phyloP scores from a whole-genome alignment of 2,888 invertebrate genomes.

The Boloria euphrosyne region DNA sequence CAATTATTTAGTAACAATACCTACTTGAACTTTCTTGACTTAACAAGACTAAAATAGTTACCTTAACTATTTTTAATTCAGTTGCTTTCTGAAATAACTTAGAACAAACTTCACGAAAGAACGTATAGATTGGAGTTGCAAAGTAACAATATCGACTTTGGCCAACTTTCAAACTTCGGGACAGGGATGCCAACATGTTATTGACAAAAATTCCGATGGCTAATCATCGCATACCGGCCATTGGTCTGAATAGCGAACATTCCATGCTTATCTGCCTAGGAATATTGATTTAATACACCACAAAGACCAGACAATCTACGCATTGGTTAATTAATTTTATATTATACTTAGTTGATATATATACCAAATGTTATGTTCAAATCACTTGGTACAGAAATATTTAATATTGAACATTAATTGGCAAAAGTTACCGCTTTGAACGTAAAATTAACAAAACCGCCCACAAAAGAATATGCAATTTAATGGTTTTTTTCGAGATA shows the following conservation, averaged over 20 bases:
- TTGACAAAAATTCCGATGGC: constrained; percentile 29
- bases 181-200: constrained; percentile 19
- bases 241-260: constrained; percentile 18
- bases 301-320: constrained; percentile 4
- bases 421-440: too few species aligned
- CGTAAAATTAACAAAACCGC: too few species aligned
- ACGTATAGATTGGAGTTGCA: neutral
- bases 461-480: too few species aligned
- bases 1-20: neutral
- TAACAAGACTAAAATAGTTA: constrained; percentile 11
- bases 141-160: constrained; percentile 8
- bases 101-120: constrained; percentile 1
- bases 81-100: constrained; percentile 1
- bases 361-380: too few species aligned
- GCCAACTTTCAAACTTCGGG: constrained; percentile 13
- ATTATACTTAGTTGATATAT: too few species aligned
- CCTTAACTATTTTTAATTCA: constrained; percentile 18
- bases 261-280: constrained; percentile 8
- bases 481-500: too few species aligned
- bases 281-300: constrained; percentile 14
- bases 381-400: too few species aligned
- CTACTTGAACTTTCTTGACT: neutral
- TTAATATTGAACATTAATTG: too few species aligned
- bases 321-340: too few species aligned
- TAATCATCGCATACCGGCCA: constrained; percentile 32